Conservation (phyloP, 2,113 vertebrate genomes). For the Neopipo cinnamomea region DNA sequence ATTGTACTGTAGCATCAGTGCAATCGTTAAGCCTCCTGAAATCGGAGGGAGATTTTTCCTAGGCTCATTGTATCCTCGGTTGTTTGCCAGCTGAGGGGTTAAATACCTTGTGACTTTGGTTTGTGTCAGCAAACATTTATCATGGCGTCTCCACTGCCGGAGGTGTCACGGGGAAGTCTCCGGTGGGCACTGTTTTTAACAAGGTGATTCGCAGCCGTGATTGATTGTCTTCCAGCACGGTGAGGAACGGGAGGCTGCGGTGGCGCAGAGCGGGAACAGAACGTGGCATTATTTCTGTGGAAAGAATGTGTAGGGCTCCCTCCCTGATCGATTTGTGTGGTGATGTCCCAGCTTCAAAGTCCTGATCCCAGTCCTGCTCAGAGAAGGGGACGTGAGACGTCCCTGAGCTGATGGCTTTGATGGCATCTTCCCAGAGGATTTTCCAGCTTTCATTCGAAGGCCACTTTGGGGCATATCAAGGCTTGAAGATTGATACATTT, state of each 20-base stretch:
- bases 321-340: background rate
- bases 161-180: conserved; percentile 7
- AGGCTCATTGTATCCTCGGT: background rate
- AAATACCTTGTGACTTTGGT: background rate
- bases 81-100: conserved; percentile 15
- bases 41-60: background rate
- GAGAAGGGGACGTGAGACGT: background rate
- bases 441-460: background rate
- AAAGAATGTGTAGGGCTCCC: background rate
- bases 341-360: background rate
- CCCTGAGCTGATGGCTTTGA: background rate
- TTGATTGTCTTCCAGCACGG: conserved; percentile 29
- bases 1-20: background rate
- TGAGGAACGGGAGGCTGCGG: background rate
- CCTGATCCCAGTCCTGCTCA: background rate
- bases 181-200: conserved; percentile 24
- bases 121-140: conserved; percentile 30
- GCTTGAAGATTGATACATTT: conserved; percentile 3
- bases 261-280: background rate
- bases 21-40: background rate
- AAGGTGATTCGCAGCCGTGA: background rate
- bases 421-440: background rate
- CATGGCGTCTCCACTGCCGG: background rate
- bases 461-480: background rate
- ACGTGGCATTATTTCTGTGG: background rate